phyloP scores from a whole-genome alignment of 2,113 vertebrate genomes.

The Anas platyrhynchos region DNA sequence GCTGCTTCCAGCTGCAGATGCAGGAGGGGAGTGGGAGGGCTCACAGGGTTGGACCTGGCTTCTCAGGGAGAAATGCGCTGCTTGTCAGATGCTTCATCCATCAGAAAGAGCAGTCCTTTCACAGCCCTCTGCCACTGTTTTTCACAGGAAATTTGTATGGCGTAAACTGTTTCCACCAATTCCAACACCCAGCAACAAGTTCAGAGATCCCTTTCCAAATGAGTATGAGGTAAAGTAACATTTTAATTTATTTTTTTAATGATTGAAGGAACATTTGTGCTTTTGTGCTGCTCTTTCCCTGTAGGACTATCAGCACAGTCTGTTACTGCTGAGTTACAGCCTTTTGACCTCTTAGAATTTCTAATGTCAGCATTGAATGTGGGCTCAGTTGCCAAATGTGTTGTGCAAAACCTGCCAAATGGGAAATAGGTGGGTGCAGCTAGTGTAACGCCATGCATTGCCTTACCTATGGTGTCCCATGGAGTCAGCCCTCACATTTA shows the following conservation, averaged over 20 bases:
- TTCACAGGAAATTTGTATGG: constrained; percentile 61
- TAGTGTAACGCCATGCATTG: rapidly evolving
- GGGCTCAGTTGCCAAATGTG: too few species aligned
- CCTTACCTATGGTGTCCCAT: background rate
- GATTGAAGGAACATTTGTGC: rapidly evolving
- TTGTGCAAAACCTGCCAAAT: background rate
- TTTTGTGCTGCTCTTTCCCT: background rate
- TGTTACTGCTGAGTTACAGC: background rate
- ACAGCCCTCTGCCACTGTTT: background rate
- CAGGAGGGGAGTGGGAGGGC: background rate
- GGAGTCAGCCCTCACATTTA: background rate
- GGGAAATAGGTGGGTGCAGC: background rate
- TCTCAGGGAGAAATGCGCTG: rapidly evolving
- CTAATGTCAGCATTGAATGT: background rate
- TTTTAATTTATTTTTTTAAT: background rate
- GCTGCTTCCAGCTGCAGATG: rapidly evolving
- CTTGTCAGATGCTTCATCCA: rapidly evolving
- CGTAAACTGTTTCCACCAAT: constrained; percentile 70
- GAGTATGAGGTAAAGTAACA: constrained; percentile 56
- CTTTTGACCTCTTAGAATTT: background rate
- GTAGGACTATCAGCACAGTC: rapidly evolving
- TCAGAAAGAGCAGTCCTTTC: background rate
- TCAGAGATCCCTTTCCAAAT: constrained; percentile 44
- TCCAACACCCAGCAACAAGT: constrained; percentile 66
- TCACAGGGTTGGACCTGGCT: background rate